A percentile compares a stretch with the other conserved stretches of the same genome.
Conservation (phyloP, 92 coral and sea anemone species). For the Actinostola sp. region DNA sequence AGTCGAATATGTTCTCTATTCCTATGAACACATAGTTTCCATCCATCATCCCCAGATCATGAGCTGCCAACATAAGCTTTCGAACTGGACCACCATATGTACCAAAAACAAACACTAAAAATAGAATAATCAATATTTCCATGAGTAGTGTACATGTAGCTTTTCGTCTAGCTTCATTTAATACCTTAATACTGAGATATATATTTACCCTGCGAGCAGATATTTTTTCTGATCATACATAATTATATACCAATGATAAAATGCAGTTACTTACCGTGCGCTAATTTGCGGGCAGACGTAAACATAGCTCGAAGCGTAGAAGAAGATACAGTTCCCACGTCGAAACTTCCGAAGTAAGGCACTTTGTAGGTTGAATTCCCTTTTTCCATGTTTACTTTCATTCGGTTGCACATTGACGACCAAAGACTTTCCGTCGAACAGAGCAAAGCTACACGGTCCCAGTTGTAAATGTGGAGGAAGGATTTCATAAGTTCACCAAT, state of each 20-base stretch:
- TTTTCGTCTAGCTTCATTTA: too few species aligned
- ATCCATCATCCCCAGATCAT: conserved; percentile 71
- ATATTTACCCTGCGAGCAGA: too few species aligned
- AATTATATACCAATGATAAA: background rate
- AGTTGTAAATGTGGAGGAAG: conserved; percentile 31
- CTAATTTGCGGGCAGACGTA: conserved; percentile 38
- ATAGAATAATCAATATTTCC: too few species aligned
- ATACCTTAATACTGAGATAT: too few species aligned
- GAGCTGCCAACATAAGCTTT: conserved; percentile 45
- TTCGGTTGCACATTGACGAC: conserved; percentile 33
- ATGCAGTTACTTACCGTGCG: conserved; percentile 50
- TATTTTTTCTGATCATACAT: too few species aligned
- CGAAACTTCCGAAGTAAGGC: conserved; percentile 73
- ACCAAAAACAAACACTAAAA: conserved; percentile 61
- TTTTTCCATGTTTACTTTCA: conserved; percentile 52
- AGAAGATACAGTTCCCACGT: conserved; percentile 35
- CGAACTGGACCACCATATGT: conserved; percentile 61
- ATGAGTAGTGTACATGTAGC: too few species aligned
- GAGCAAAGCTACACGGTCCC: conserved; percentile 67
- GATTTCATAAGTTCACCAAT: conserved; percentile 39
- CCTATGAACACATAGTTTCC: conserved; percentile 57
- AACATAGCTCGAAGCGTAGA: conserved; percentile 55
- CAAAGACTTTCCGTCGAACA: conserved; percentile 56
- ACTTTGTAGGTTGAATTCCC: conserved; percentile 20
- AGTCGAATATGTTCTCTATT: conserved; percentile 31